These are phyloP conservation scores for Neosilurus hyrtlii DNA, from an alignment of 2,797 vertebrate species.

Conservation along the genomic window DNA sequence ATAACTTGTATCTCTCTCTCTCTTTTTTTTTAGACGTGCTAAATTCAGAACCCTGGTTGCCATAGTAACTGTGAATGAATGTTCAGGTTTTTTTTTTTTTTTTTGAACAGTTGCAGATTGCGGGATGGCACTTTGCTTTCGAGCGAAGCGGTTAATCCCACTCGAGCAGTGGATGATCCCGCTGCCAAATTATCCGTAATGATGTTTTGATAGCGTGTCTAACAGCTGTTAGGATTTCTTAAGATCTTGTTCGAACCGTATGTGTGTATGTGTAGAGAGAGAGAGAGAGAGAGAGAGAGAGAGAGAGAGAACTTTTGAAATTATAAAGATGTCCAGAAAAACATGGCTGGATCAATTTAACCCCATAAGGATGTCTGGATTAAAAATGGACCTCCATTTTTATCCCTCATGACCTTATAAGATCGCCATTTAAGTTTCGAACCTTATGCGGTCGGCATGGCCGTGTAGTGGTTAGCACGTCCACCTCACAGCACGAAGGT, in stretches of 20 bases:
- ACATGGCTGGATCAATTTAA: neutral
- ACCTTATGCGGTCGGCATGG: neutral
- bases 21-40: slow-evolving; percentile 11
- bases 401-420: neutral
- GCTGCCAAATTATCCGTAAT: slow-evolving; percentile 35
- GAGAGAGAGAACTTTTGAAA: neutral
- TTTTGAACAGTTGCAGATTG: slow-evolving; percentile 44
- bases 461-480: too few species aligned
- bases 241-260: neutral
- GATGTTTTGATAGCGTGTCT: slow-evolving; percentile 23
- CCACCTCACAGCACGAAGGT: too few species aligned
- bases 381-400: neutral
- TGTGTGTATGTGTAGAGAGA: neutral
- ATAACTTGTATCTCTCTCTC: slow-evolving; percentile 47
- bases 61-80: slow-evolving; percentile 56
- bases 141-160: slow-evolving; percentile 37
- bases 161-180: slow-evolving; percentile 31
- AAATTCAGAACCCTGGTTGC: slow-evolving; percentile 51
- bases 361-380: neutral
- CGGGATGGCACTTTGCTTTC: slow-evolving; percentile 37
- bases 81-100: slow-evolving; percentile 32
- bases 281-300: neutral
- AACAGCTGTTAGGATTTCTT: slow-evolving; percentile 31
- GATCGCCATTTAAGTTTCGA: neutral
- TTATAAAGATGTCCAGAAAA: neutral